Base-by-base conservation (phyloP, 2,113 vertebrate species). In the Hiodon tergisus region DNA sequence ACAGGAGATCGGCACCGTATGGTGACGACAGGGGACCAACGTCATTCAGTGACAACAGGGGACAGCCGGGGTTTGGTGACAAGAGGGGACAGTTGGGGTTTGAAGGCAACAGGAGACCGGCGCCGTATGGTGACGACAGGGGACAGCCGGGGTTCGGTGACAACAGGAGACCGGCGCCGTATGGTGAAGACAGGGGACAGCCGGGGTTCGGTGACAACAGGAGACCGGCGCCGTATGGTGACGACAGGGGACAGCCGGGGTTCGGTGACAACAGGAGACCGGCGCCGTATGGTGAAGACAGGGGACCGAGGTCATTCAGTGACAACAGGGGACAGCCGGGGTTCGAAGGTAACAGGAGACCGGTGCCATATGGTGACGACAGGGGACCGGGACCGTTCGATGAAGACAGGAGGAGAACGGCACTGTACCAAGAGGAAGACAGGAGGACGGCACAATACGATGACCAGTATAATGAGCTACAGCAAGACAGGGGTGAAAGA, bases 401-500 rank as follows among this genome's bases (percentile, higher is more conserved):
- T 6, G 52, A 57, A 57, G 51, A 54, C 46, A 17, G 8, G 14
- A 67, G n/a, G 52, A 9, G 58, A 14, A 9, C 31, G 5, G 57
- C 7, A 0, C n/a, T n/a, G 54, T 59, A 71, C 50, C 31, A 59
- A 13, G 68, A 63, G 67, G 66, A 75, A 31, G 70, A 47, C 4
- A 63, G 60, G 6, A 16, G 7, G 46, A 71, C 67, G n/a, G 4
- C 11, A 4, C 48, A 61, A 3, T 74, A 61, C 68, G 76, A 75
- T 0, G 68, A 50, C 10, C 13, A 61, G 4, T 74, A 61, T 71
- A 74, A 75, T 0, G 68, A 50, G 11, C 13, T 60, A 65, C 53
- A 75, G 67, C 10, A 65, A 8, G 62, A 63, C 71, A 62, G 70
- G 46, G 67, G 71, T 54, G 76, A 74, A 5, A 67, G 57, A 11